These are phyloP conservation scores for Carettochelys insculpta DNA, from an alignment of 2,113 vertebrate genomes.

Conservation along the genomic window DNA sequence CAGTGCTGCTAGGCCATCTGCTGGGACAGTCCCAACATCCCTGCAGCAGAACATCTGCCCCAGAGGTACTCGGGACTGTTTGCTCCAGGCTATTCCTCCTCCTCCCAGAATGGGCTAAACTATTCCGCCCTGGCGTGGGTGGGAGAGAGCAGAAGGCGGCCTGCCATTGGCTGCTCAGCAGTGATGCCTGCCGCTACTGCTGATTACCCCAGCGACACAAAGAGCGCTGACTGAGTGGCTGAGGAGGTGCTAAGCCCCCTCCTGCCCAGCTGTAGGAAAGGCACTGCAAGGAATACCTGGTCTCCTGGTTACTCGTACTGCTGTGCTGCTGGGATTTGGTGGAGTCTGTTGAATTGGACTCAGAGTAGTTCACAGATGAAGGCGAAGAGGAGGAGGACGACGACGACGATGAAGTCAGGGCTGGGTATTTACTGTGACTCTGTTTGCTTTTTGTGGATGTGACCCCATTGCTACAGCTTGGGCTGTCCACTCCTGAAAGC, in stretches of 20 bases:
- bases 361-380: slow-evolving; percentile 96
- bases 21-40: neutral
- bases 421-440: slow-evolving; percentile 91
- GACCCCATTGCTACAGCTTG: slow-evolving; percentile 96
- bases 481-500: slow-evolving; percentile 91
- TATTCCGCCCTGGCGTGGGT: neutral
- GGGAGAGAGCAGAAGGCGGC: neutral
- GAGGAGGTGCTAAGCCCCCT: neutral
- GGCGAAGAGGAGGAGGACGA: slow-evolving; percentile 94
- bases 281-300: slow-evolving; percentile 80
- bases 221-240: neutral
- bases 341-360: slow-evolving; percentile 98
- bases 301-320: slow-evolving; percentile 96
- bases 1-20: neutral
- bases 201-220: neutral
- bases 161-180: neutral
- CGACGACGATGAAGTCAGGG: slow-evolving; percentile 87
- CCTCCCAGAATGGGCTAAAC: neutral
- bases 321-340: slow-evolving; percentile 98
- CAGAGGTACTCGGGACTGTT: neutral
- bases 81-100: neutral
- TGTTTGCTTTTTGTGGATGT: slow-evolving; percentile 89
- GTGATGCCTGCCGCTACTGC: fast-evolving
- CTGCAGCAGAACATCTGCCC: neutral
- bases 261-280: neutral